Evolutionary conservation across 2,888 invertebrate species (phyloP), one percentile per base, ranked within the genome.

Genomic region (Bibio marci): DNA sequence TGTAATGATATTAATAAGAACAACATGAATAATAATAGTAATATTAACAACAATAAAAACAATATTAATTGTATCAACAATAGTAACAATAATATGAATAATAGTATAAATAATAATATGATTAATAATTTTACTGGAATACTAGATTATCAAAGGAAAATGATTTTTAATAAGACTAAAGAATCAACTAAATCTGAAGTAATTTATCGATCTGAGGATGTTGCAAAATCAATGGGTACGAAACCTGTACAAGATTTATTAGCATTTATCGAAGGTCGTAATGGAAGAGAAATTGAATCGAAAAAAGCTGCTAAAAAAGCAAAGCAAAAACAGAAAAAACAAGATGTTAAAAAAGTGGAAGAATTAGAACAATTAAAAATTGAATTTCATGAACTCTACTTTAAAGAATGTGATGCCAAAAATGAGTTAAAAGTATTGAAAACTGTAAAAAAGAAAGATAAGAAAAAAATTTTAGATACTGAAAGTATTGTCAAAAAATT

Each of bases 291-390:
- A 33, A 39, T 41, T 27, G 14, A 27, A 8, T 17, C 28, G 4
- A 62, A 62, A 42, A 62, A 62, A 41, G 59, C 61, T 0, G 62
- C 60, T 4, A 62, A 62, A 33, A 62, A 59, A 40, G 59, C 59
- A 1, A 61, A 61, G 37, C 62, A 62, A 40, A 59, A 56, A 46
- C 55, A 57, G 45, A 59, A 61, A 38, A 58, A 56, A 41, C 58
- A 58, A 36, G 62, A 61, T 45, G 53, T 53, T 31, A 61, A 59
- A 37, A 55, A 58, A 17, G 54, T 62, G 8, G 49, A 50, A 26
- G 60, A 62, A 40, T 45, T 62, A 6, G 53, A 58, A 17, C 57
- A 57, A 41, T 43, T 58, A 27, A 55, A 58, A 14, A 45, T 53
- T 30, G 57, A 61, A 41, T 62, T 61, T 39, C 52, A 58, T 14